Evolutionary conservation across 2,888 invertebrate genomes (phyloP).

Genomic region (Drosophila koepferae): DNA sequence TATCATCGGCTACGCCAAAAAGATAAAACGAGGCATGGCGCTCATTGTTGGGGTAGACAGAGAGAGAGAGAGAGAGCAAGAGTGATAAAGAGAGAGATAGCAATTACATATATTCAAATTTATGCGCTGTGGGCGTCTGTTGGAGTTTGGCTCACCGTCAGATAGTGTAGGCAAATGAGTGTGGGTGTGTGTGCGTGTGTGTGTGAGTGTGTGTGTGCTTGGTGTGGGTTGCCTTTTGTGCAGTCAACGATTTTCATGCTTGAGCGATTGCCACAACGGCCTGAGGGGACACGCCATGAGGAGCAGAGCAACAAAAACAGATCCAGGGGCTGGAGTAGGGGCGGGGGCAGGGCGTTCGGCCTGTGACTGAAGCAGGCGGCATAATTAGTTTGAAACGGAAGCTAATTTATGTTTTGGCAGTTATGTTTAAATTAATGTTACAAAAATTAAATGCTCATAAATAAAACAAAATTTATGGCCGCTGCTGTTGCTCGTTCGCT

Average conservation of each 20-base stretch:
- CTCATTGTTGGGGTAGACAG: conserved; percentile 22
- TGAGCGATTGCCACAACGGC: conserved; percentile 74
- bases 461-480: conserved; percentile 77
- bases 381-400: conserved; percentile 83
- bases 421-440: conserved; percentile 84
- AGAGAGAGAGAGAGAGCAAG: background rate
- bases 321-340: background rate
- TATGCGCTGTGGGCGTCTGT: conserved; percentile 54
- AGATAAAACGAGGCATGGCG: conserved; percentile 68
- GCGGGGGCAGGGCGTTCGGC: conserved; percentile 1
- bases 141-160: conserved; percentile 8
- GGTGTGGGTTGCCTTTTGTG: conserved; percentile 76
- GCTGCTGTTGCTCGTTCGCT: conserved; percentile 17
- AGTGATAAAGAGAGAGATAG: conserved; percentile 3
- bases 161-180: conserved; percentile 9
- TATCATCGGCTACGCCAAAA: conserved; percentile 42
- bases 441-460: conserved; percentile 83
- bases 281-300: conserved; percentile 20
- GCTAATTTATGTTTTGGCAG: conserved; percentile 85
- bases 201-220: conserved; percentile 21
- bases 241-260: conserved; percentile 81
- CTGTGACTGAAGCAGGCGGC: conserved; percentile 70
- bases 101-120: conserved; percentile 63
- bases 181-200: conserved; percentile 14
- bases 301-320: conserved; percentile 4